Conservation (phyloP, 2,888 invertebrate genomes). For the Leptopterna dolabrata region DNA sequence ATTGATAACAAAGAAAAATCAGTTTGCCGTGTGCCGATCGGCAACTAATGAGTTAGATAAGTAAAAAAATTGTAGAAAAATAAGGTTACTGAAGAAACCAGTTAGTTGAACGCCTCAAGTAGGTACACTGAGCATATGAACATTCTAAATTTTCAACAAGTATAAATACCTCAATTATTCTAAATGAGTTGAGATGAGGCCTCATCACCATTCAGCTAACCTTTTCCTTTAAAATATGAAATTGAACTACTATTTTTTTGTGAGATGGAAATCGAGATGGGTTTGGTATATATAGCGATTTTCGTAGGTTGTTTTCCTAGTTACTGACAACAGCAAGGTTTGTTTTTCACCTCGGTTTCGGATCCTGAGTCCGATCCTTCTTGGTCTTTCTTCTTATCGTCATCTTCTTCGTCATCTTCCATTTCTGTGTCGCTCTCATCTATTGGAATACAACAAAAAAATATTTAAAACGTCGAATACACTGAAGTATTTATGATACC, state of each 20-base stretch:
- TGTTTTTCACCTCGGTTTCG: slow-evolving; percentile 78
- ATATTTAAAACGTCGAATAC: neutral
- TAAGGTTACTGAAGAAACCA: neutral
- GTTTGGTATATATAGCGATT: neutral
- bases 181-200: slow-evolving; percentile 19
- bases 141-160: neutral
- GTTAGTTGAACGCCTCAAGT: neutral
- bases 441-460: slow-evolving; percentile 64
- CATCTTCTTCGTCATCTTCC: slow-evolving; percentile 75
- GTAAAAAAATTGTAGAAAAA: neutral
- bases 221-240: slow-evolving; percentile 48
- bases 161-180: slow-evolving; percentile 42
- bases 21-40: neutral
- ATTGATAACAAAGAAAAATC: neutral
- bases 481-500: neutral
- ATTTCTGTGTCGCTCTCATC: slow-evolving; percentile 79
- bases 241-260: neutral
- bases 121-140: neutral
- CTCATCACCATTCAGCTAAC: slow-evolving; percentile 42
- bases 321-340: slow-evolving; percentile 56
- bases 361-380: slow-evolving; percentile 74
- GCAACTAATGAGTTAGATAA: neutral
- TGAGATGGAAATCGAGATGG: neutral
- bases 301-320: neutral
- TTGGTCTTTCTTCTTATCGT: slow-evolving; percentile 41